Conservation (phyloP, 2,797 vertebrate species). For the Tolypeutes matacus region DNA sequence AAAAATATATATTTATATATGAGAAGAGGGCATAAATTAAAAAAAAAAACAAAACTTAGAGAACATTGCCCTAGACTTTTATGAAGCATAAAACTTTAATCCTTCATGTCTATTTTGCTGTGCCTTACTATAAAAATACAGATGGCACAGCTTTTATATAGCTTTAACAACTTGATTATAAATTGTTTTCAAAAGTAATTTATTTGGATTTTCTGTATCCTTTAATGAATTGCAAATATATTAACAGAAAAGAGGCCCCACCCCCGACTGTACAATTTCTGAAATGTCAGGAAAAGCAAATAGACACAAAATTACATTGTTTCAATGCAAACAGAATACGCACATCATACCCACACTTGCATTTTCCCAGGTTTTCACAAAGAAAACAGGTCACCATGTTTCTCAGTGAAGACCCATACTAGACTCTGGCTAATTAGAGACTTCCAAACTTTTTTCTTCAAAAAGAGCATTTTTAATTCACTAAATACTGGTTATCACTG, state of each 20-base stretch:
- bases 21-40: constrained; percentile 53
- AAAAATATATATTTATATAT: constrained; percentile 54
- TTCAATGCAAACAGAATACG: constrained; percentile 88
- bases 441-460: constrained; percentile 70
- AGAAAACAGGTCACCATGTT: constrained; percentile 75
- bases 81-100: constrained; percentile 48
- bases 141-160: constrained; percentile 68
- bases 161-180: constrained; percentile 78
- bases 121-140: constrained; percentile 74
- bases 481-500: constrained; percentile 78
- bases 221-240: constrained; percentile 92
- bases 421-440: constrained; percentile 79
- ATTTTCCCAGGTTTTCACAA: constrained; percentile 77
- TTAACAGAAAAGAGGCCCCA: constrained; percentile 89
- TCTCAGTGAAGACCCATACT: constrained; percentile 68
- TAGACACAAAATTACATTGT: constrained; percentile 87
- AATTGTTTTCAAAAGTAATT: constrained; percentile 91
- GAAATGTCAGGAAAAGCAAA: constrained; percentile 85
- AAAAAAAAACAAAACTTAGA: constrained; percentile 59
- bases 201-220: constrained; percentile 92
- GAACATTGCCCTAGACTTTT: constrained; percentile 53
- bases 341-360: constrained; percentile 85
- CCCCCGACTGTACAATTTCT: constrained; percentile 89
- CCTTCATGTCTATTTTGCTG: constrained; percentile 51
- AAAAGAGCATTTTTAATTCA: constrained; percentile 75